Evolutionary conservation across 2,113 vertebrate genomes (phyloP).

Genomic region (Grammomys surdaster): DNA sequence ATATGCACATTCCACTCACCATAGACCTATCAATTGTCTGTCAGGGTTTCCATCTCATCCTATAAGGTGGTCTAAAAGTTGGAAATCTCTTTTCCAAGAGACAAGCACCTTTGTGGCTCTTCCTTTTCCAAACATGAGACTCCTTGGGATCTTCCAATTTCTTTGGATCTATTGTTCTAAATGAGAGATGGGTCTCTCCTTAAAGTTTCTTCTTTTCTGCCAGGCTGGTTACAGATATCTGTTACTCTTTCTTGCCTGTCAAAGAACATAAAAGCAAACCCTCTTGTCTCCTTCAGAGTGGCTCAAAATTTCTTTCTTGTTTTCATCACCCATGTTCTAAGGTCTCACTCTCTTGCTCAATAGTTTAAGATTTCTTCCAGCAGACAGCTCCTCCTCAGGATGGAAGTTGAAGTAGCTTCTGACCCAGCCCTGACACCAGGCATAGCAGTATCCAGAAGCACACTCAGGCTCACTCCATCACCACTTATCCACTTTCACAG

Average conservation of each 20-base stretch:
- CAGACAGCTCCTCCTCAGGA: not conserved
- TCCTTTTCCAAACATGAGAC: not conserved
- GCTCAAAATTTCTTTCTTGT: not conserved
- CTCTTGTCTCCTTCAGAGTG: not conserved
- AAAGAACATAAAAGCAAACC: not conserved
- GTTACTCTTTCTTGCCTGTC: too few relatives aligned
- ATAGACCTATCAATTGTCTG: fast-evolving
- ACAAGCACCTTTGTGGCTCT: not conserved
- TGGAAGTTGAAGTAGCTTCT: not conserved
- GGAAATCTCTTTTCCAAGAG: not conserved
- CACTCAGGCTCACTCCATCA: too few relatives aligned
- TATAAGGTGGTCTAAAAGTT: not conserved
- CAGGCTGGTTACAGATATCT: not conserved
- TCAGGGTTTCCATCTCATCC: not conserved
- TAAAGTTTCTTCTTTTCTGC: not conserved
- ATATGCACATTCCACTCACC: not conserved
- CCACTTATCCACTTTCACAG: too few relatives aligned
- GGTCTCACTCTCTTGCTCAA: not conserved
- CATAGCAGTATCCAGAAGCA: not conserved
- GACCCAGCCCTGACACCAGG: fast-evolving
- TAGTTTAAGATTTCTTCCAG: not conserved
- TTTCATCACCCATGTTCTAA: too few relatives aligned
- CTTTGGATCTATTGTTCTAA: not conserved
- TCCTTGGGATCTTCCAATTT: not conserved
- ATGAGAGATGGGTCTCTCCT: not conserved